phyloP scores from a whole-genome alignment of 2,113 vertebrate species.

The Ailuropoda melanoleuca region DNA sequence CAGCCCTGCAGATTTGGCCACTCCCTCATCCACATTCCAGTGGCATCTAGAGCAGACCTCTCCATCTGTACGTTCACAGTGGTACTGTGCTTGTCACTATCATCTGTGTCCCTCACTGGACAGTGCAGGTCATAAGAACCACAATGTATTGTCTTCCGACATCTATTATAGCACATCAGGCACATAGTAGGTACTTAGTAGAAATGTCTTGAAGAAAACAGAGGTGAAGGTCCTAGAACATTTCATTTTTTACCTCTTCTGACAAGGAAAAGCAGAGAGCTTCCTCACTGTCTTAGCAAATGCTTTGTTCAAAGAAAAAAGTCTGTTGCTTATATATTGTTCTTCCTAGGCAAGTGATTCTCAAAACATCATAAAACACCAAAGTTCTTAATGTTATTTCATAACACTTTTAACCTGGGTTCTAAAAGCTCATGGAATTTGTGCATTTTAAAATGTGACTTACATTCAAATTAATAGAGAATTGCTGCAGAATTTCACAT shows the following conservation, averaged over 20 bases:
- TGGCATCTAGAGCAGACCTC: not conserved
- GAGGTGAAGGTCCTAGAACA: not conserved
- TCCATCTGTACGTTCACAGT: not conserved
- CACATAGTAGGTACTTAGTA: not conserved
- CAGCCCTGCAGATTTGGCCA: not conserved
- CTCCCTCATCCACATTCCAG: not conserved
- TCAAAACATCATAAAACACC: not conserved
- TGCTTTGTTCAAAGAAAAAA: not conserved
- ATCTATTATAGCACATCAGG: not conserved
- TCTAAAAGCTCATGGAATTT: not conserved
- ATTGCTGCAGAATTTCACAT: not conserved
- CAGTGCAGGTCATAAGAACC: too few species aligned
- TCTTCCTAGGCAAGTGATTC: not conserved
- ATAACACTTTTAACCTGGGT: not conserved
- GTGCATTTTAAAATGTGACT: not conserved
- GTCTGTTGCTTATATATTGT: not conserved
- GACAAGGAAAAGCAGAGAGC: not conserved
- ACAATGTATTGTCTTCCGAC: not conserved
- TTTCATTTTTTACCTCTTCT: not conserved
- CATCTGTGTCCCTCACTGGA: not conserved
- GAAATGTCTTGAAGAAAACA: not conserved
- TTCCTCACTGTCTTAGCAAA: not conserved
- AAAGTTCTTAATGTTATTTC: not conserved
- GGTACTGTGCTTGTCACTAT: not conserved
- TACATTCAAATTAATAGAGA: not conserved